phyloP scores from a whole-genome alignment of 2,797 vertebrate species.

The Siniperca scherzeri region DNA sequence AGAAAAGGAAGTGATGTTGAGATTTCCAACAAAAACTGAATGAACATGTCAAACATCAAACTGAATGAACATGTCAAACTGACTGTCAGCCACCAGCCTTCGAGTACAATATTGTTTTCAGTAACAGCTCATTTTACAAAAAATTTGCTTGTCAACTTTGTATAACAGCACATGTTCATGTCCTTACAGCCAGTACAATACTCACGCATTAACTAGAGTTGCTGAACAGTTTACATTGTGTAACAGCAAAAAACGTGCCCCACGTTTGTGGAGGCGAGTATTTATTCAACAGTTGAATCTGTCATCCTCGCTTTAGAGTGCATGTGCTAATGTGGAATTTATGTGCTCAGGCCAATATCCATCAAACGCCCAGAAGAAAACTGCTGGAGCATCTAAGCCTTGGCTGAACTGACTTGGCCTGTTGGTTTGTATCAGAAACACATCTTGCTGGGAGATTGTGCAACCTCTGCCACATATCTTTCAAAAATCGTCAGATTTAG shows the following conservation, averaged over 20 bases:
- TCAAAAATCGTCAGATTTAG: conserved; percentile 33
- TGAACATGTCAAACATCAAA: conserved; percentile 65
- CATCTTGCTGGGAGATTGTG: conserved; percentile 55
- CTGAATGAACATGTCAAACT: conserved; percentile 64
- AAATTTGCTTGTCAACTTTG: conserved; percentile 63
- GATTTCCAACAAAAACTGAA: conserved; percentile 47
- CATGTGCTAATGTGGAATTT: conserved; percentile 57
- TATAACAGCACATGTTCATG: conserved; percentile 26
- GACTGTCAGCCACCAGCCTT: conserved; percentile 38
- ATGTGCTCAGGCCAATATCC: conserved; percentile 38
- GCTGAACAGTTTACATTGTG: conserved; percentile 41
- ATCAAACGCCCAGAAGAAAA: conserved; percentile 45
- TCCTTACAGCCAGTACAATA: conserved; percentile 15
- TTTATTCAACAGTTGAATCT: conserved; percentile 61
- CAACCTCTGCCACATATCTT: conserved; percentile 57
- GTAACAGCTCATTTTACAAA: conserved; percentile 58
- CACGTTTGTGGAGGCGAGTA: conserved; percentile 34
- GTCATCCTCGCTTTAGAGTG: conserved; percentile 51
- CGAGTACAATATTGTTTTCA: conserved; percentile 50
- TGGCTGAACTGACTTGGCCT: conserved; percentile 50
- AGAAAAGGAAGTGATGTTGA: conserved; percentile 46
- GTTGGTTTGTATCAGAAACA: conserved; percentile 65
- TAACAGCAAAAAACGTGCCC: conserved; percentile 20
- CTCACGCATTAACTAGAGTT: conserved; percentile 14
- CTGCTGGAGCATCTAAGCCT: conserved; percentile 46